phyloP scores from a whole-genome alignment of 1,140 invertebrate genomes.

The Pseudomyrmex concolor region DNA sequence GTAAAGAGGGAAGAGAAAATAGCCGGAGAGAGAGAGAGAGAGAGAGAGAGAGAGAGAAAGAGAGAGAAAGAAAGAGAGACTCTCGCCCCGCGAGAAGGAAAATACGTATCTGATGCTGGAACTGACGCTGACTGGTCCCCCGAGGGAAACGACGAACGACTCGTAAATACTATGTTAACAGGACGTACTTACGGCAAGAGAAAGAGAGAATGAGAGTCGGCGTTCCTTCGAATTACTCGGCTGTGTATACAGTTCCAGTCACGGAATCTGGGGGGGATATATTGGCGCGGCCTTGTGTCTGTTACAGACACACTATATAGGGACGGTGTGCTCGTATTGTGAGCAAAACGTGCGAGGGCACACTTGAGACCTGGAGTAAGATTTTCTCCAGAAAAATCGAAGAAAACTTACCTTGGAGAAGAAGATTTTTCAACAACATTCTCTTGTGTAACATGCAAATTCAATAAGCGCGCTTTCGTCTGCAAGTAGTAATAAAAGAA shows the following conservation, averaged over 20 bases:
- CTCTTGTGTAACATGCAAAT: neutral
- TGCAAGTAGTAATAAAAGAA: neutral
- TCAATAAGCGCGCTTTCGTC: neutral
- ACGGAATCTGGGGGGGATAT: conserved; percentile 22
- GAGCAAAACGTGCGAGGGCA: too few species aligned
- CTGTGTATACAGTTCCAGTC: conserved; percentile 9
- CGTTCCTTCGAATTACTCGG: conserved; percentile 47
- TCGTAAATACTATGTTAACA: conserved; percentile 64
- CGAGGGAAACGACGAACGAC: conserved; percentile 42
- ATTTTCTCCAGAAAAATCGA: neutral
- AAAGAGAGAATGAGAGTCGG: conserved; percentile 3
- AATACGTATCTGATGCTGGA: conserved; percentile 40
- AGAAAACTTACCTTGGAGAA: neutral
- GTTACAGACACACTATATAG: neutral
- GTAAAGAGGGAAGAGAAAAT: conserved; percentile 5
- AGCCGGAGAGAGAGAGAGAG: too few species aligned
- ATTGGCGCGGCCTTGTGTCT: conserved; percentile 3
- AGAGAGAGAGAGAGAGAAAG: neutral
- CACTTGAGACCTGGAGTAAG: neutral
- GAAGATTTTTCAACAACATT: neutral
- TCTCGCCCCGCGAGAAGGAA: conserved; percentile 16
- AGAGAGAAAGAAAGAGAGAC: neutral
- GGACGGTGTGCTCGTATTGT: neutral
- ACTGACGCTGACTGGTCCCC: conserved; percentile 40
- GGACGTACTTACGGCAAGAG: conserved; percentile 32